phyloP scores from a whole-genome alignment of 2,888 invertebrate genomes.

The Rambutsinella grinnellia region DNA sequence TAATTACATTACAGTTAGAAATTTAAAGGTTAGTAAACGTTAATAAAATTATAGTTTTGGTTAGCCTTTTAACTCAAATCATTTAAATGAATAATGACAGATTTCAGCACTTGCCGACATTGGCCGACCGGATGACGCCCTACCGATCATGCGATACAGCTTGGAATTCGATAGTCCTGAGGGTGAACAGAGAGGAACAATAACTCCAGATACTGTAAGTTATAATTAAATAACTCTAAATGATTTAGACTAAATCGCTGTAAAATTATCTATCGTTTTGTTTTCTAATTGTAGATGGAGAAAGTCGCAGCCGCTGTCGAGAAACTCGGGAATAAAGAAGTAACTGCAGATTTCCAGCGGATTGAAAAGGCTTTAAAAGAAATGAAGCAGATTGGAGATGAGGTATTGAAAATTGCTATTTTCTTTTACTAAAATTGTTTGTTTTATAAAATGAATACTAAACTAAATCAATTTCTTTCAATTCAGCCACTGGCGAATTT shows the following conservation, averaged over 20 bases:
- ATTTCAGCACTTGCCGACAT: constrained; percentile 75
- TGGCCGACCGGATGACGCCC: constrained; percentile 76
- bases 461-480: too few relatives aligned
- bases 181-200: constrained; percentile 72
- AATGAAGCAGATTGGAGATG: constrained; percentile 72
- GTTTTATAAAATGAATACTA: too few relatives aligned
- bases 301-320: constrained; percentile 72
- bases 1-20: constrained; percentile 78
- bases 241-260: not conserved
- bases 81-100: constrained; percentile 65
- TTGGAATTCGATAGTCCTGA: constrained; percentile 74
- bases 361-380: constrained; percentile 74
- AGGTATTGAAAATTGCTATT: too few relatives aligned
- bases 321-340: constrained; percentile 72
- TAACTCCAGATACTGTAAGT: constrained; percentile 77
- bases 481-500: constrained; percentile 70
- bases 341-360: constrained; percentile 73
- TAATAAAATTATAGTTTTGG: not conserved
- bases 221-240: constrained; percentile 9
- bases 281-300: constrained; percentile 72
- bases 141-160: constrained; percentile 74
- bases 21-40: constrained; percentile 75
- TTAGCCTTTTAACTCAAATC: too few relatives aligned
- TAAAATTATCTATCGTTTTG: too few relatives aligned
- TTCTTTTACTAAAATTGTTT: too few relatives aligned